Base-by-base conservation (phyloP, 1,140 invertebrate species). In the Trichoplusia ni region DNA sequence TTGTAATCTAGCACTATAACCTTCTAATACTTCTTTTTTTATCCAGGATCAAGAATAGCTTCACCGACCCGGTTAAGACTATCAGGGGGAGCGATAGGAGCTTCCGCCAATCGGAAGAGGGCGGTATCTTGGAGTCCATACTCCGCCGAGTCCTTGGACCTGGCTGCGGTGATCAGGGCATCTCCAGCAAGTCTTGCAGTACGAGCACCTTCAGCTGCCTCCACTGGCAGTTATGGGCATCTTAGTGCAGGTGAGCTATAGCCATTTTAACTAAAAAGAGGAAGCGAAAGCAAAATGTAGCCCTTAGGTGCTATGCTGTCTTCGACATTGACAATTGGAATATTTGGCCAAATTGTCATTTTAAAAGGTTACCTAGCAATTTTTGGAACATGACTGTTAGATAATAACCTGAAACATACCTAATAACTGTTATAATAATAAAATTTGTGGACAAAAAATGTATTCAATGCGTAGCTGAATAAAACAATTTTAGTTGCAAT, bases 111-210 rank as follows among this genome's bases (percentile, higher is more conserved):
- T 77, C 93, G 97, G 21, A 99, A 99, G 82, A 92, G 98, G 40
- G 97, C 98, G 0, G 91, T 98, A 0, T 98, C 97, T 40, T 97
- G 96, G 84, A 99, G 97, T 8, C 97, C 98, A 0, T 98, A 98
- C 75, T 97, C 97, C 0, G 97, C 97, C 0, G 97, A 99, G 83
- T 96, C 96, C 7, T 94, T 98, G 77, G 97, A 99, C 84, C 95
- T 99, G 74, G 97, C 97, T 77, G 98, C 97, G 46, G 96, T 99
- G 92, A 98, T 99, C 73, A 93, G 98, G 65, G 97, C 98, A 73
- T 99, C 97, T 8, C 98, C 98, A 0, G 98, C 97, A 70, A 98
- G 97, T 29, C 89, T 99, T 14, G 96, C 96, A n/a, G 95, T 98
- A 40, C 95, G 98, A 72, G 97, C 97, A 75, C 97, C 96, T 2